Percentiles rank a stretch among this genome's conserved stretches.
These are phyloP conservation scores for Drosophila rubida DNA, from an alignment of 2,888 invertebrate genomes.

Conservation along the genomic window DNA sequence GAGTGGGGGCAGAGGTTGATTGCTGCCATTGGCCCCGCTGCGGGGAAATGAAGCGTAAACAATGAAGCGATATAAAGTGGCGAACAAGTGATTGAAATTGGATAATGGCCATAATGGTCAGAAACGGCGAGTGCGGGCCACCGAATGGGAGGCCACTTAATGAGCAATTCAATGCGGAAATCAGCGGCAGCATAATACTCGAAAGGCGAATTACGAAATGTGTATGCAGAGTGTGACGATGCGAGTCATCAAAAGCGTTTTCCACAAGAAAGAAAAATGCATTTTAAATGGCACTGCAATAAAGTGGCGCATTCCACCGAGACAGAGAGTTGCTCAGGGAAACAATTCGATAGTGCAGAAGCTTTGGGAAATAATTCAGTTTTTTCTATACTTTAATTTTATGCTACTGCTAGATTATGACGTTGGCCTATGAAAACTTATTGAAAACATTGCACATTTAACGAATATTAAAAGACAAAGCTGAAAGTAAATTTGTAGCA, in stretches of 20 bases:
- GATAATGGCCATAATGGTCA: slow-evolving; percentile 61
- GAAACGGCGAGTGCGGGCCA: slow-evolving; percentile 26
- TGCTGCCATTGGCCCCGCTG: slow-evolving; percentile 13
- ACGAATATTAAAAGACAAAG: too few relatives aligned
- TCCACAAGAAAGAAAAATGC: not conserved
- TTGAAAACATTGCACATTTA: too few relatives aligned
- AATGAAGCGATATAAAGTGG: slow-evolving; percentile 67
- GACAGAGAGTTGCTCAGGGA: not conserved
- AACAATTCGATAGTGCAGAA: not conserved
- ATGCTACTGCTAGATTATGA: too few relatives aligned
- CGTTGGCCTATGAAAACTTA: too few relatives aligned
- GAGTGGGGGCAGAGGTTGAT: slow-evolving; percentile 9
- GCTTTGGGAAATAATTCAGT: not conserved
- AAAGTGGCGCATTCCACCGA: not conserved
- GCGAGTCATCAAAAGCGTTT: slow-evolving; percentile 5
- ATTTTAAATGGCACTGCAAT: slow-evolving; percentile 1
- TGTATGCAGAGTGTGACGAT: not conserved
- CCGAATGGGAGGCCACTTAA: slow-evolving; percentile 17
- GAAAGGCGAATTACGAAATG: not conserved
- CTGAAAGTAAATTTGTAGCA: too few relatives aligned
- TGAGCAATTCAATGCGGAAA: slow-evolving; percentile 22
- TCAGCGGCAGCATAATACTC: slow-evolving; percentile 1
- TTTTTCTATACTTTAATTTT: not conserved
- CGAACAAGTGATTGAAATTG: slow-evolving; percentile 69
- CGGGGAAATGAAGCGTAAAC: slow-evolving; percentile 48